Evolutionary conservation across 30 jellyfish, hydroid and myxozoan species (phyloP), one percentile per base, ranked within the genome.

Genomic region (Cassiopea andromeda): DNA sequence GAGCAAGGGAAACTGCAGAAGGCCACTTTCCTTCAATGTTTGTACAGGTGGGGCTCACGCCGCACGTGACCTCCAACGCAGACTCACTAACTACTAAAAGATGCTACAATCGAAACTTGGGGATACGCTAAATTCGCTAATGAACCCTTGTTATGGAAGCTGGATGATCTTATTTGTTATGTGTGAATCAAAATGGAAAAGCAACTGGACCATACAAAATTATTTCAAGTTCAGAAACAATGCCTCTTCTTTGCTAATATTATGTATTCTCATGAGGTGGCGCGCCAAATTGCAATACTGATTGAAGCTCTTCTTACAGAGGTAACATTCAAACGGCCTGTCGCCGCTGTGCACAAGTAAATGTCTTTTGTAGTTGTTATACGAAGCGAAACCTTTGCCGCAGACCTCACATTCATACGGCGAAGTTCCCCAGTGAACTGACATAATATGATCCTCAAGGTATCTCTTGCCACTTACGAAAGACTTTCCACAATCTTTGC

Each of bases 341-440:
- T 78, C 94, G 15, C 94, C 94, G 61, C 89, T 54, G 46, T 87
- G 94, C 45, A 87, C 94, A 12, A 87, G 81, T 69, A 78, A 27
- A 57, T 87, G 94, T 46, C 94, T 70, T 47, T 87, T 87, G 85
- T 77, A 87, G 86, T 87, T 87, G 47, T 87, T 87, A 75, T 78
- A 87, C 79, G 94, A 87, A 43, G 94, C 94, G 81, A 87, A 87
- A 7, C 94, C 94, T 73, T 73, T 77, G 69, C 89, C 82, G 70
- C 94, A 87, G 18, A 77, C 94, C 15, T 72, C 67, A 75, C 94
- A 87, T 48, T 60, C 94, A 38, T 87, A 87, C 72, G 94, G 94
- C 85, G 94, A 87, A 17, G 94, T 77, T 47, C 94, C 94, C 94
- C 82, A 76, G 69, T 87, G 94, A 13, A 87, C 94, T 19, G 94